Evolutionary conservation across 1,140 invertebrate genomes (phyloP).

Genomic region (Xylocopa sonorina): DNA sequence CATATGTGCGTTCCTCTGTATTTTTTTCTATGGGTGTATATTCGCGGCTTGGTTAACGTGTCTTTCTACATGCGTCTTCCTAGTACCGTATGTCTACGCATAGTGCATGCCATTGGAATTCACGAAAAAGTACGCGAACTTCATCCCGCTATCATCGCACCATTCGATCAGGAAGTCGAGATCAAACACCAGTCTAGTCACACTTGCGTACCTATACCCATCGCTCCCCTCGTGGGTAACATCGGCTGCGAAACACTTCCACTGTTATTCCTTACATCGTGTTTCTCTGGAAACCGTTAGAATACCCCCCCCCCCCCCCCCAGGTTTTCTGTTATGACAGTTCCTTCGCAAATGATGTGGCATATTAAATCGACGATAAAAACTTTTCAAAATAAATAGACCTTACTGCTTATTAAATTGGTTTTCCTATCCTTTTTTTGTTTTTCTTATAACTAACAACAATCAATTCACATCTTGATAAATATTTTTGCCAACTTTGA

Average conservation of each 20-base stretch:
- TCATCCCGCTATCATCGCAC: conserved; percentile 34
- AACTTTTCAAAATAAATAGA: conserved; percentile 1
- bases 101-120: conserved; percentile 51
- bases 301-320: not conserved
- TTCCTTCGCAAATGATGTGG: not conserved
- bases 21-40: conserved; percentile 35
- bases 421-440: too few relatives aligned
- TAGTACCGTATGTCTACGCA: conserved; percentile 25
- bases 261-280: conserved; percentile 30
- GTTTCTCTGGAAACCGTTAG: conserved; percentile 30
- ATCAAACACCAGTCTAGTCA: conserved; percentile 38
- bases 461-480: conserved; percentile 30
- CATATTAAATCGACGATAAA: not conserved
- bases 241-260: conserved; percentile 14
- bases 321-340: conserved; percentile 11
- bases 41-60: conserved; percentile 25
- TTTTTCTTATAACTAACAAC: too few relatives aligned
- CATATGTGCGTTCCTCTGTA: conserved; percentile 17
- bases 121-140: conserved; percentile 40
- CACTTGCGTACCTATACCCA: conserved; percentile 5
- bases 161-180: conserved; percentile 20
- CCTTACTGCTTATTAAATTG: too few relatives aligned
- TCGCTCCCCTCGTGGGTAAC: conserved; percentile 41
- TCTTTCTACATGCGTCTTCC: conserved; percentile 15
- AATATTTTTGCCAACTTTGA: not conserved